Percentiles rank a stretch among this genome's conserved stretches.
phyloP scores from a whole-genome alignment of 2,113 vertebrate species.

The Laticauda laticaudata region DNA sequence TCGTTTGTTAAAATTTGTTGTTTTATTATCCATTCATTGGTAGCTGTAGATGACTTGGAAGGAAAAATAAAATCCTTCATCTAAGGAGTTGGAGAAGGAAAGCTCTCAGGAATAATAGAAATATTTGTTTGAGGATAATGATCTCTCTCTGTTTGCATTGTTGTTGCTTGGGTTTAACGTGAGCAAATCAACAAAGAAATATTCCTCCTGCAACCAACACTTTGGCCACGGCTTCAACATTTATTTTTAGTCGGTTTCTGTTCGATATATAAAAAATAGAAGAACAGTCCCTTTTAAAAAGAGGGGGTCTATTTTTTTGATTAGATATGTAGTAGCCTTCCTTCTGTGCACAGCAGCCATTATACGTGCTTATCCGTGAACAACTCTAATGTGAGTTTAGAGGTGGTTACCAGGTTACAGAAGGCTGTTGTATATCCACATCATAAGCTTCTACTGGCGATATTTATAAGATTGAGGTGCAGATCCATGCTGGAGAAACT shows the following conservation, averaged over 20 bases:
- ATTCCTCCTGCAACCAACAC: background rate
- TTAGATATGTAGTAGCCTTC: background rate
- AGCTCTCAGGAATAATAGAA: background rate
- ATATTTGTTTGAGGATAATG: background rate
- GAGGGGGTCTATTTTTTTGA: background rate
- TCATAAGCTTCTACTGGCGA: background rate
- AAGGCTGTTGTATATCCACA: background rate
- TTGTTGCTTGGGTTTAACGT: background rate
- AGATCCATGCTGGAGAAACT: slow-evolving; percentile 1
- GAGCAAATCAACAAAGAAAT: background rate
- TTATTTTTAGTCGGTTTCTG: background rate
- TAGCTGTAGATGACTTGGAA: background rate
- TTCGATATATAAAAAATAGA: background rate
- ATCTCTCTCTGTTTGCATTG: background rate
- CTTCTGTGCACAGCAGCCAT: background rate
- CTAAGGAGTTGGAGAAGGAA: background rate
- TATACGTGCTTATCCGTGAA: background rate
- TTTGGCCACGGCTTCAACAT: too few relatives aligned
- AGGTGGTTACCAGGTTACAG: background rate
- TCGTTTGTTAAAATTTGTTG: background rate
- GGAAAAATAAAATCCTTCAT: background rate
- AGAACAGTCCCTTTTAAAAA: background rate
- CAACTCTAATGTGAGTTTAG: background rate
- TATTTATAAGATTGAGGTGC: background rate
- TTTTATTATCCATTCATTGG: background rate